These are phyloP conservation scores for Scopus umbretta DNA, from an alignment of 2,113 vertebrate species.

Conservation along the genomic window DNA sequence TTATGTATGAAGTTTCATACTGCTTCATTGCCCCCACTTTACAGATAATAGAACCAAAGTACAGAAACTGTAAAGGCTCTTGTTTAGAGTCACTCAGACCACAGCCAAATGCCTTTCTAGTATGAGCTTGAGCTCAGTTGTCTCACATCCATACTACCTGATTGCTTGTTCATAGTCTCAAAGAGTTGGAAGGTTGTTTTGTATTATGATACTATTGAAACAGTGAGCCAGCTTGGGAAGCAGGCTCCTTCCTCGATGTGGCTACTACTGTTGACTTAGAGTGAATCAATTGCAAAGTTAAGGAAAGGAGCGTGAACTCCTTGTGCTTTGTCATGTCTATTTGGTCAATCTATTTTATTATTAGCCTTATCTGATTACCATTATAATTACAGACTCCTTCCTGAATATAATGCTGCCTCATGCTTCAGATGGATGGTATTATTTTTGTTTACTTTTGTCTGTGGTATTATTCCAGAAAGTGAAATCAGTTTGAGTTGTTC, in stretches of 20 bases:
- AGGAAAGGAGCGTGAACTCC: background rate
- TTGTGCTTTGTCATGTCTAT: background rate
- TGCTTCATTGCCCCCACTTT: background rate
- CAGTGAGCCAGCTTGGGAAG: background rate
- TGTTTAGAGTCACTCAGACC: background rate
- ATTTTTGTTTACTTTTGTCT: background rate
- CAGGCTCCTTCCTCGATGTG: background rate
- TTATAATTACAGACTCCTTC: background rate
- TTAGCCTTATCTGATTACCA: background rate
- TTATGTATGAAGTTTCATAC: background rate
- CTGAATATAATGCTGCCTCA: background rate
- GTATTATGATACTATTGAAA: background rate
- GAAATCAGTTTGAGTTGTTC: background rate
- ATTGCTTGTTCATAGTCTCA: background rate
- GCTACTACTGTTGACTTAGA: background rate
- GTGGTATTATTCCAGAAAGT: background rate
- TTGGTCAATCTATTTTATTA: background rate
- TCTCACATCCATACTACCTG: background rate
- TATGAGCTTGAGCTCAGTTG: background rate
- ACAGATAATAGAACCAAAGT: background rate
- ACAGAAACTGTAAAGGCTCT: background rate
- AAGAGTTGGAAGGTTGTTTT: background rate
- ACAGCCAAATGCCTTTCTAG: background rate
- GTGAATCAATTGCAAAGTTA: background rate
- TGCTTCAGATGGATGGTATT: background rate